These are phyloP conservation scores for Ladona fulva DNA, from an alignment of 1,140 invertebrate species.

Conservation along the genomic window DNA sequence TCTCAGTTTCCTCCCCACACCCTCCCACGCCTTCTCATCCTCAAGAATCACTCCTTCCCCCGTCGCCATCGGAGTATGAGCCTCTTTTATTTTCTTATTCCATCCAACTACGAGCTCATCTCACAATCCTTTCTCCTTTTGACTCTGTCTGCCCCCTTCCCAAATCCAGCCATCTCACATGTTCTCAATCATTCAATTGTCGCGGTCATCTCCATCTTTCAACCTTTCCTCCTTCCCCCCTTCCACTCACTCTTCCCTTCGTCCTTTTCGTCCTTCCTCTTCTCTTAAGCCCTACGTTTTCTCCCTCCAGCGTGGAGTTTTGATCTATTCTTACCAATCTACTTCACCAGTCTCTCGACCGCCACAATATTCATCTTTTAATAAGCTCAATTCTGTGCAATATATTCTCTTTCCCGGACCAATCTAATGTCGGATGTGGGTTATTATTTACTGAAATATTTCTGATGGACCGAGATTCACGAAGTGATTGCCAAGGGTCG, in stretches of 20 bases:
- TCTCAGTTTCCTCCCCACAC: background rate
- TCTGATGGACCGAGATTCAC: too few relatives aligned
- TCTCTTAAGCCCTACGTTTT: background rate
- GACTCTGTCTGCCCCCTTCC: background rate
- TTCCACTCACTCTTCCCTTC: too few relatives aligned
- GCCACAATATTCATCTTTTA: too few relatives aligned
- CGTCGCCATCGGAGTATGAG: background rate
- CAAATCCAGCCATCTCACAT: background rate
- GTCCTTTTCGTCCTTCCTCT: too few relatives aligned
- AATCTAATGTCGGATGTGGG: too few relatives aligned
- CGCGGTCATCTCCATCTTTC: background rate
- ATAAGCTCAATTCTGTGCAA: too few relatives aligned
- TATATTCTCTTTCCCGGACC: too few relatives aligned
- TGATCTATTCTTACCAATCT: background rate
- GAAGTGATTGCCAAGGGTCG: too few relatives aligned
- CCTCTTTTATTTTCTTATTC: background rate
- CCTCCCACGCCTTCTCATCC: background rate
- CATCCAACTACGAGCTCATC: background rate
- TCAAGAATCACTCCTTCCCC: background rate
- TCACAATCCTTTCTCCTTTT: background rate
- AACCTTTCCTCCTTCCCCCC: background rate
- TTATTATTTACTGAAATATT: too few relatives aligned
- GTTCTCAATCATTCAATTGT: constrained; percentile 10
- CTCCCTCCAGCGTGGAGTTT: background rate
- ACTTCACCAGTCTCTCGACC: background rate